Percentiles rank a stretch among this genome's conserved stretches.
Conservation (phyloP, 2,888 invertebrate species). For the Cataglyphis rosenhaueri region DNA sequence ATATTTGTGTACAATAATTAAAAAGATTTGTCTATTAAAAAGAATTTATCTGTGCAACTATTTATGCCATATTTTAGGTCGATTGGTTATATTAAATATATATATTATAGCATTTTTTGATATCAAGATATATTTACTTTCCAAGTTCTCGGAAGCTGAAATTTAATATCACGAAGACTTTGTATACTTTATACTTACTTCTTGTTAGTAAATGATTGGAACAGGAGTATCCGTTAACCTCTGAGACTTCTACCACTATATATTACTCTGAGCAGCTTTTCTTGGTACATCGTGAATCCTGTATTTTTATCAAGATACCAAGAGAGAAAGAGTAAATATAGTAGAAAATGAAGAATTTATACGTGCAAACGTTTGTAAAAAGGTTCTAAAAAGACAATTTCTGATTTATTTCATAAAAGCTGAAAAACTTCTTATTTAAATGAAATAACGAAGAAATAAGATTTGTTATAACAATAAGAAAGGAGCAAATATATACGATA, state of each 20-base stretch:
- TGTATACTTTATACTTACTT: constrained; percentile 32
- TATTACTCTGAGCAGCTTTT: not conserved
- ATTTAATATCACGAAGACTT: constrained; percentile 23
- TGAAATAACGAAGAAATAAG: not conserved
- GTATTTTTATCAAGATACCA: constrained; percentile 1
- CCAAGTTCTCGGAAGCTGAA: constrained; percentile 9
- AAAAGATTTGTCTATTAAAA: too few species aligned
- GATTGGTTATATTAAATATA: not conserved
- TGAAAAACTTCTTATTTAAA: not conserved
- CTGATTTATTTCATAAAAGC: not conserved
- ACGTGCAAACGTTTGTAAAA: not conserved
- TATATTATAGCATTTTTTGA: constrained; percentile 14
- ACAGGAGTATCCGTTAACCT: constrained; percentile 23
- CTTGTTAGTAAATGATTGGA: constrained; percentile 33
- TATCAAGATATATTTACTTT: constrained; percentile 19
- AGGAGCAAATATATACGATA: not conserved
- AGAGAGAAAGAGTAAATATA: not conserved
- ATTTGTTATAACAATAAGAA: not conserved
- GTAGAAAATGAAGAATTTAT: not conserved
- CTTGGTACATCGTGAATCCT: constrained; percentile 19
- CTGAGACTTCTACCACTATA: not conserved
- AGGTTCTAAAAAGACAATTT: constrained; percentile 8
- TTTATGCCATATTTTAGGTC: not conserved
- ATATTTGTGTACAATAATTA: not conserved
- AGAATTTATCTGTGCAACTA: not conserved